Conservation (phyloP, 2,113 vertebrate genomes). For the Vimba vimba region DNA sequence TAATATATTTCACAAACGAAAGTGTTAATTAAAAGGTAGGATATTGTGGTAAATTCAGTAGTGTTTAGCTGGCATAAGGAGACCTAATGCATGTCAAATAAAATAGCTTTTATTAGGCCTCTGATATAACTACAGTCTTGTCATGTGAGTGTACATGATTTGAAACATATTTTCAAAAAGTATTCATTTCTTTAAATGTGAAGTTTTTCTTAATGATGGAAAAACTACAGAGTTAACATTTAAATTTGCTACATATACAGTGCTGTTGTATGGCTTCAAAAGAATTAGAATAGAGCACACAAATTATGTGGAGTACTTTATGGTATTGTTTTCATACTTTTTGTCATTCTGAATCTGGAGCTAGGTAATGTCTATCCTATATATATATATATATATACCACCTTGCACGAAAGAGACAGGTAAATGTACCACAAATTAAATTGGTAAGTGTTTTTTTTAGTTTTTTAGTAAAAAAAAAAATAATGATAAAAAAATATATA, state of each 20-base stretch:
- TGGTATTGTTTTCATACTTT: neutral
- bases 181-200: neutral
- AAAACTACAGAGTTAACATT: neutral
- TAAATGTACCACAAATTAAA: neutral
- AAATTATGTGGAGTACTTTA: neutral
- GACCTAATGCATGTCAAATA: neutral
- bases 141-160: neutral
- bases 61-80: too few species aligned
- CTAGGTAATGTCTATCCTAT: neutral
- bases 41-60: too few species aligned
- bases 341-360: neutral
- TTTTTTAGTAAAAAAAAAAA: too few species aligned
- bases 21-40: too few species aligned
- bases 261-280: neutral
- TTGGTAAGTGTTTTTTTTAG: neutral
- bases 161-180: neutral
- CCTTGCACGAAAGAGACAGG: neutral
- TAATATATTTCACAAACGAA: too few species aligned
- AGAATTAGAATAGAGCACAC: neutral
- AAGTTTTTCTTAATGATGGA: neutral
- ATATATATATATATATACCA: too few species aligned
- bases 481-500: too few species aligned
- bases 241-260: neutral
- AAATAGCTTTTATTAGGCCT: neutral
- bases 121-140: neutral